Base-by-base conservation (phyloP, 2,113 vertebrate species). In the Nesospiza acunhae region DNA sequence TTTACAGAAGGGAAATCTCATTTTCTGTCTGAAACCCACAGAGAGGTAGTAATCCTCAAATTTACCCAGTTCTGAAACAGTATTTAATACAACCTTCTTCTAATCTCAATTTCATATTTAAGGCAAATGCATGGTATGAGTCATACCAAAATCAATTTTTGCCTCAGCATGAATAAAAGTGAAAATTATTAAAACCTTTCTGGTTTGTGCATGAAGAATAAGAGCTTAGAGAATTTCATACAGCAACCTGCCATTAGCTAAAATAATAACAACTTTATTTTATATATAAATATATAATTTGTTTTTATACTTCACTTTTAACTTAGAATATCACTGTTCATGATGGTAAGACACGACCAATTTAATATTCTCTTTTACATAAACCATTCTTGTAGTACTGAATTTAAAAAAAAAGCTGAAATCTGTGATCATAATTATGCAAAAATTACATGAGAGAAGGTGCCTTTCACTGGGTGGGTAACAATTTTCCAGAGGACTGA, bases 81-180 rank as follows among this genome's bases (percentile, higher is more conserved):
- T 44, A 37, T 63, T 95, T 83, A 90, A 90, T 72, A 89, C n/a
- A 93, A 87, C 46, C 42, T 62, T 68, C 87, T 66, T 64, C 75
- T 90, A 83, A 95, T 86, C 70, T 90, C 63, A 66, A 49, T 91
- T 93, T 90, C 50, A 37, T 72, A 80, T 87, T 90, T 93, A 93
- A 96, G 50, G 81, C 66, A 95, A 95, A 84, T 53, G 74, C 69
- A 94, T 1, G 0, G 35, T 44, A 53, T 95, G 93, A 97, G 81
- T 95, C 89, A 95, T 27, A 68, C 11, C 69, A 46, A 84, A 95
- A 94, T 93, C 39, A 93, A 68, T 94, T 95, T 75, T 76, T 53
- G 69, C 70, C 53, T 87, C 66, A 79, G 46, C 58, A 89, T 46
- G 77, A 93, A 94, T 30, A 69, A 76, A 94, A 89, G 31, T 58